Conservation (phyloP, 2,797 vertebrate species). For the Acridotheres tristis region DNA sequence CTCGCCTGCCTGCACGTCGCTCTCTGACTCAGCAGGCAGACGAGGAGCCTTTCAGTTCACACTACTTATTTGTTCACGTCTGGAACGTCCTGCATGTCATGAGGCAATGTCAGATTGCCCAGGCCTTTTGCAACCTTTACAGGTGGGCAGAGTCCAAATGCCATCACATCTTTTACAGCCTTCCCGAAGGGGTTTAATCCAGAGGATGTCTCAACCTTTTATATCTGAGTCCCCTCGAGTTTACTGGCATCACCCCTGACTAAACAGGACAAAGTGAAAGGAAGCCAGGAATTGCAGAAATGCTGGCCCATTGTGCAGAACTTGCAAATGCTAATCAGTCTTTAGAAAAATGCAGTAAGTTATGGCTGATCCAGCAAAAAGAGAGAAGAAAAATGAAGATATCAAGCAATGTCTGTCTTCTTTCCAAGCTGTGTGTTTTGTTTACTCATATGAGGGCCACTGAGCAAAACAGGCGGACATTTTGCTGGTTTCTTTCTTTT, state of each 20-base stretch:
- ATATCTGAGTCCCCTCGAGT: background rate
- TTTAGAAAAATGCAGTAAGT: slow-evolving; percentile 19
- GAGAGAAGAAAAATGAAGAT: background rate
- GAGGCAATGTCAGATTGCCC: background rate
- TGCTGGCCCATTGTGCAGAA: background rate
- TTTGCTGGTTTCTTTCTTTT: background rate
- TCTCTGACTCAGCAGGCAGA: background rate
- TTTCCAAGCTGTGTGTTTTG: background rate
- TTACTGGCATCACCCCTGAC: background rate
- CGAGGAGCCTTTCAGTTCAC: background rate
- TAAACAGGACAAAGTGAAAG: background rate
- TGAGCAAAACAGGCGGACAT: background rate
- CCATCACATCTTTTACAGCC: background rate
- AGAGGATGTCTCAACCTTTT: background rate
- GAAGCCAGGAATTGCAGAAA: slow-evolving; percentile 20
- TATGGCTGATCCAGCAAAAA: slow-evolving; percentile 34
- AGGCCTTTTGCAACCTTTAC: background rate
- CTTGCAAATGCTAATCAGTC: background rate
- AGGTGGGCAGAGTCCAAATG: background rate
- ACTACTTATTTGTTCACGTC: background rate
- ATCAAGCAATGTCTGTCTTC: background rate
- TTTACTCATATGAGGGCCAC: background rate
- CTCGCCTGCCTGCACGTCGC: background rate
- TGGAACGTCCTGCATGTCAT: background rate
- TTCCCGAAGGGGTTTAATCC: background rate